These are phyloP conservation scores for Phaonia tiefii DNA, from an alignment of 2,888 invertebrate species.

Conservation along the genomic window DNA sequence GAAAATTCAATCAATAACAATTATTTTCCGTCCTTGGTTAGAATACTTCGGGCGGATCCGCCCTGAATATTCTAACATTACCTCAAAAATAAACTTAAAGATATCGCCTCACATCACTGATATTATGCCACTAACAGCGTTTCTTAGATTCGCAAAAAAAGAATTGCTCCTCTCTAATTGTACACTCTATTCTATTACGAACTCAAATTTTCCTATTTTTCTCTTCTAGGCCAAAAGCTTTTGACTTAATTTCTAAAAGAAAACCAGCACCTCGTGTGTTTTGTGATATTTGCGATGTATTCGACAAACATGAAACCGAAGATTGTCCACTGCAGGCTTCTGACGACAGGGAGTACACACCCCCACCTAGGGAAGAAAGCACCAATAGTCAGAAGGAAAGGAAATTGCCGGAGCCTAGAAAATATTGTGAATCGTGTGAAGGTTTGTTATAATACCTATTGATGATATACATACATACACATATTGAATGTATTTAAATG, in stretches of 20 bases:
- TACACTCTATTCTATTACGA: too few relatives aligned
- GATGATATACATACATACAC: background rate
- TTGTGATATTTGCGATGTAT: constrained; percentile 98
- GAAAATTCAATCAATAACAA: too few relatives aligned
- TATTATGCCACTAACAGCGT: too few relatives aligned
- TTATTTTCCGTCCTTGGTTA: too few relatives aligned
- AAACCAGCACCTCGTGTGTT: constrained; percentile 89
- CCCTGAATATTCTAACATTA: too few relatives aligned
- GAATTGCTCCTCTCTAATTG: too few relatives aligned
- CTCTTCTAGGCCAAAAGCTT: constrained; percentile 81
- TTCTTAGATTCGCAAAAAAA: too few relatives aligned
- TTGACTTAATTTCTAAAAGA: constrained; percentile 80
- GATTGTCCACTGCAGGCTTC: constrained; percentile 94
- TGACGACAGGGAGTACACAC: constrained; percentile 81
- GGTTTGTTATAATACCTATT: constrained; percentile 81
- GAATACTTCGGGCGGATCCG: too few relatives aligned
- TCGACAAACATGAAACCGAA: constrained; percentile 98
- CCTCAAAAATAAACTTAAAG: too few relatives aligned
- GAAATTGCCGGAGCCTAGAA: constrained; percentile 82
- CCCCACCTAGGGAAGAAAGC: constrained; percentile 69
- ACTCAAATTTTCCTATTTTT: too few relatives aligned
- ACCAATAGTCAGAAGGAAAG: constrained; percentile 72
- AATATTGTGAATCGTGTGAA: constrained; percentile 97
- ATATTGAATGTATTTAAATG: too few relatives aligned
- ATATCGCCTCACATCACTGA: too few relatives aligned